Percentiles rank a stretch among this genome's conserved stretches.
phyloP scores from a whole-genome alignment of 2,113 vertebrate species.

The Cochlearius cochlearius region DNA sequence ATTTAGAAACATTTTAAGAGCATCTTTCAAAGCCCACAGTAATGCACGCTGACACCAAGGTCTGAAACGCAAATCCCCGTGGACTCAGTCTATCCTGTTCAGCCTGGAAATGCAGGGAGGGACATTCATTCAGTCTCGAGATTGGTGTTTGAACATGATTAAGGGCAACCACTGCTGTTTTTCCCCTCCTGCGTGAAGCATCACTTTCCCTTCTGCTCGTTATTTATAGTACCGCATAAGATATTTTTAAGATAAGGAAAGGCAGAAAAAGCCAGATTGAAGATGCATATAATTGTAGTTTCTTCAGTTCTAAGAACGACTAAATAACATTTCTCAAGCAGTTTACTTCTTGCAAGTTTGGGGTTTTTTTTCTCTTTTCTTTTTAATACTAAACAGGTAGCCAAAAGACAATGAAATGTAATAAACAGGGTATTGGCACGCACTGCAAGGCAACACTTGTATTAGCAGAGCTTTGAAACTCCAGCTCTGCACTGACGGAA shows the following conservation, averaged over 20 bases:
- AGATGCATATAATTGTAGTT: constrained; percentile 23
- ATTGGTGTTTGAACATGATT: constrained; percentile 41
- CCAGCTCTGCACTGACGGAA: not conserved
- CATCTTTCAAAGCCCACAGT: constrained; percentile 22
- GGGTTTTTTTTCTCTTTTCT: not conserved
- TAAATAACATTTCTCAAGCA: constrained; percentile 10
- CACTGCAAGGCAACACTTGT: not conserved
- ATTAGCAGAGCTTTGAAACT: not conserved
- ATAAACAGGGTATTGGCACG: not conserved
- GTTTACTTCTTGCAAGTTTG: not conserved
- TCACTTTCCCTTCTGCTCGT: constrained; percentile 35
- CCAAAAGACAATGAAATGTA: not conserved
- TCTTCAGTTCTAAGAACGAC: not conserved
- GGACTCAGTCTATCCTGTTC: not conserved
- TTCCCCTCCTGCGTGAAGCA: not conserved
- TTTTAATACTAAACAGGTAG: not conserved
- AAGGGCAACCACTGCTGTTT: constrained; percentile 8
- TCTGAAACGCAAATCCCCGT: not conserved
- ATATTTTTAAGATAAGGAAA: constrained; percentile 68
- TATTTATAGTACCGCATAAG: constrained; percentile 70
- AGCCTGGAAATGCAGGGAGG: not conserved
- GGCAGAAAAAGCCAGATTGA: constrained; percentile 10
- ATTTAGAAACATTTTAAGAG: constrained; percentile 42
- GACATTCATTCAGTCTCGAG: not conserved
- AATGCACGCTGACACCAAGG: constrained; percentile 28